Evolutionary conservation across 2,797 vertebrate genomes (phyloP).

Genomic region (Carapus acus): DNA sequence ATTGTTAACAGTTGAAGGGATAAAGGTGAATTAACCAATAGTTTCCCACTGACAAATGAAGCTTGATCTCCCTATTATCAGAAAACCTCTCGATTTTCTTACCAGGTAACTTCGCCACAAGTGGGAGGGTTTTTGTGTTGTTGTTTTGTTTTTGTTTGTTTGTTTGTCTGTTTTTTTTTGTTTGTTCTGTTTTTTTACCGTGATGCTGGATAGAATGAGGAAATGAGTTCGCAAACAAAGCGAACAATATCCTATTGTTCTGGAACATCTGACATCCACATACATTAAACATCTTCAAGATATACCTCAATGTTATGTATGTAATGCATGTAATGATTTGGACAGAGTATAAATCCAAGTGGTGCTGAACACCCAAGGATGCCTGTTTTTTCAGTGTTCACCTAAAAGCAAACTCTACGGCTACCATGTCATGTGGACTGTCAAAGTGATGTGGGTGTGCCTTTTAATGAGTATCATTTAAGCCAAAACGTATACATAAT

Average conservation of each 20-base stretch:
- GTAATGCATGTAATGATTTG: too few relatives aligned
- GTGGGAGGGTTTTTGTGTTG: too few relatives aligned
- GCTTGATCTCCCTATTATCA: too few relatives aligned
- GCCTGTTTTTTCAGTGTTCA: constrained; percentile 3
- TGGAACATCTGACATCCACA: constrained; percentile 66
- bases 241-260: constrained; percentile 55
- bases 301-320: too few relatives aligned
- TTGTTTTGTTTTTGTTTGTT: too few relatives aligned
- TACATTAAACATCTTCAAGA: constrained; percentile 66
- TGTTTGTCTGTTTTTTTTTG: too few relatives aligned
- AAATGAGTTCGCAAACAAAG: constrained; percentile 27
- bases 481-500: constrained; percentile 60
- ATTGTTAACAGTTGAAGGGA: too few relatives aligned
- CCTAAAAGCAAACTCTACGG: constrained; percentile 7
- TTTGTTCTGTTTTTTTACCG: constrained; percentile 16
- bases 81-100: too few relatives aligned
- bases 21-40: too few relatives aligned
- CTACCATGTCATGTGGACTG: constrained; percentile 16
- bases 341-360: constrained; percentile 9
- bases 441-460: constrained; percentile 32
- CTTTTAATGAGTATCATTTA: constrained; percentile 50
- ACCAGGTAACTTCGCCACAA: too few relatives aligned
- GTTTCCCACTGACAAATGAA: too few relatives aligned
- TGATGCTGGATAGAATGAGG: constrained; percentile 22
- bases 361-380: background rate